phyloP scores from a whole-genome alignment of 2,888 invertebrate genomes.

The Troides oblongomaculatus region DNA sequence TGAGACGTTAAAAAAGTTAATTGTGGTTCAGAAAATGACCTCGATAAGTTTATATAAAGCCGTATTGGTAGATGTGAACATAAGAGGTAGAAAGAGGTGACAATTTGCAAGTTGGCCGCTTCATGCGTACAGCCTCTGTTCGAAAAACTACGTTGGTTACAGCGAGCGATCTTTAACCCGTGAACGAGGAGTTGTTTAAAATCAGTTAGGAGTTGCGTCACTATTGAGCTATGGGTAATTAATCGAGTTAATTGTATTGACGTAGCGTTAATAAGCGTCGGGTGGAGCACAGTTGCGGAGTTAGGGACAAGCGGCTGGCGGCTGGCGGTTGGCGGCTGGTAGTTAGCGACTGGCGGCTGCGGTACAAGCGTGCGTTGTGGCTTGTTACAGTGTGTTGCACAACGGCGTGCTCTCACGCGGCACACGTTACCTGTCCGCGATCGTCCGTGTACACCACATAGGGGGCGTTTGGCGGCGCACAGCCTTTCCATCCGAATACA shows the following conservation, averaged over 20 bases:
- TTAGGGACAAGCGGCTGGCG: conserved; percentile 31
- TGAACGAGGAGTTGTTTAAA: conserved; percentile 12
- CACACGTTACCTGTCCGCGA: conserved; percentile 94
- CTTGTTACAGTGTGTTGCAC: conserved; percentile 22
- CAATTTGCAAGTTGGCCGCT: conserved; percentile 46
- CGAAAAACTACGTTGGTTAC: conserved; percentile 35
- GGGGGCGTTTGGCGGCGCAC: conserved; percentile 93
- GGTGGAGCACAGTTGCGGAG: conserved; percentile 29
- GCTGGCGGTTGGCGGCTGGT: conserved; percentile 28
- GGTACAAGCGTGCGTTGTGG: conserved; percentile 39
- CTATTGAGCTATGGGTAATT: conserved; percentile 7
- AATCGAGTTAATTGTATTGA: not conserved
- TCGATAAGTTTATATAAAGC: not conserved
- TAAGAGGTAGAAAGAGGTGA: conserved; percentile 31
- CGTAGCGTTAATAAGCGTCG: conserved; percentile 46
- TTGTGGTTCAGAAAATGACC: not conserved
- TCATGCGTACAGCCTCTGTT: conserved; percentile 46
- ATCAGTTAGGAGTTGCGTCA: conserved; percentile 8
- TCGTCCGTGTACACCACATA: conserved; percentile 97
- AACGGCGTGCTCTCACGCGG: conserved; percentile 55
- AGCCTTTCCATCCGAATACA: conserved; percentile 74
- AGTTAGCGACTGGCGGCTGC: conserved; percentile 27
- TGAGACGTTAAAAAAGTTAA: not conserved
- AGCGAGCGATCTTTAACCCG: conserved; percentile 38
- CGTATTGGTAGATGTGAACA: conserved; percentile 25